These are phyloP conservation scores for Pithys albifrons DNA, from an alignment of 2,113 vertebrate species.

Conservation along the genomic window DNA sequence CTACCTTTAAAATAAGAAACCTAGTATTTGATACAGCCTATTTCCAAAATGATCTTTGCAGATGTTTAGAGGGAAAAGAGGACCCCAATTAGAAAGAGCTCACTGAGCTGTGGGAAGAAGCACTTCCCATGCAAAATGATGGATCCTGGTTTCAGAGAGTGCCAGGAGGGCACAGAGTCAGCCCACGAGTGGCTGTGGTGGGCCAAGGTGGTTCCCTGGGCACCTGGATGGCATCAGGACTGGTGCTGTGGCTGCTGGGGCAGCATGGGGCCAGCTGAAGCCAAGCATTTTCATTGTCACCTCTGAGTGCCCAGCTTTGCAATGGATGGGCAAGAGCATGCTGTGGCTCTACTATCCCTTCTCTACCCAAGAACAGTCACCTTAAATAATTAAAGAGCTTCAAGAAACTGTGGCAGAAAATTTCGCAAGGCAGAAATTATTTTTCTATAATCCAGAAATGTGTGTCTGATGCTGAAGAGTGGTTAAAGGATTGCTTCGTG, in stretches of 20 bases:
- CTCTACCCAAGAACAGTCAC: no score
- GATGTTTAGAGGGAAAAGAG: constrained; percentile 30
- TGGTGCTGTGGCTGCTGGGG: accelerated
- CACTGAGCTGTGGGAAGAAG: not conserved
- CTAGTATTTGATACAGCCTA: not conserved
- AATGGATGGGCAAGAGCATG: accelerated
- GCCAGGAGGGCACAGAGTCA: not conserved
- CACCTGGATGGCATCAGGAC: not conserved
- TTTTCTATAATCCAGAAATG: not conserved
- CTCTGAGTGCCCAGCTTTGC: not conserved
- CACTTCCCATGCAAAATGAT: not conserved
- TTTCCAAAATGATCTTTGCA: constrained; percentile 50
- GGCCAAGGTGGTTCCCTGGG: not conserved
- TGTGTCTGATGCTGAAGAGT: not conserved
- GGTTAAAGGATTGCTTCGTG: accelerated
- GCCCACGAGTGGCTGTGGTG: accelerated
- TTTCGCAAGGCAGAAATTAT: not conserved
- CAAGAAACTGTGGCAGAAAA: not conserved
- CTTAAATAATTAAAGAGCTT: not conserved
- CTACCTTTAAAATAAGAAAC: constrained; percentile 57
- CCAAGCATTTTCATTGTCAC: accelerated
- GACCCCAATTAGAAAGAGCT: constrained; percentile 2
- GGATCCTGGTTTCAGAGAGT: accelerated
- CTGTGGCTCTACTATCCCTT: accelerated
- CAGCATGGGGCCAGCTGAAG: not conserved